phyloP scores from a whole-genome alignment of 2,797 vertebrate genomes.

The Botia almorhae region DNA sequence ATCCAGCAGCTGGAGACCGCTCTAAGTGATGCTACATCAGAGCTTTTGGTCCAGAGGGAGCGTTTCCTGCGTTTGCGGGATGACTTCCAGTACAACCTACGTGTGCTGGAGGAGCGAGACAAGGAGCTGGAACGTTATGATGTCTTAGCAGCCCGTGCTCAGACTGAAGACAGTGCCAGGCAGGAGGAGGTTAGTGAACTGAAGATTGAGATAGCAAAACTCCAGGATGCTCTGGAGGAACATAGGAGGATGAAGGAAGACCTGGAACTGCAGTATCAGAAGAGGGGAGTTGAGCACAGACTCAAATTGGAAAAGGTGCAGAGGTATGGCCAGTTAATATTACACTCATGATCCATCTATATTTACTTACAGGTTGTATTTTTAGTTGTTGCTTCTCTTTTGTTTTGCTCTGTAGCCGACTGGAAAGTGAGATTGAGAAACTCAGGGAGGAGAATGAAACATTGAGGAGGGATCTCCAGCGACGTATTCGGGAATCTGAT shows the following conservation, averaged over 20 bases:
- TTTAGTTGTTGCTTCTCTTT: background rate
- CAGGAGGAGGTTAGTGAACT: constrained; percentile 78
- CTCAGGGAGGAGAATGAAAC: constrained; percentile 73
- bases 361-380: background rate
- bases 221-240: constrained; percentile 68
- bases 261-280: constrained; percentile 65
- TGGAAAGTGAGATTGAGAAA: constrained; percentile 67
- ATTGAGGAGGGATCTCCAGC: constrained; percentile 73
- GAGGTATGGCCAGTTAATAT: constrained; percentile 66
- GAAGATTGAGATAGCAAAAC: constrained; percentile 71
- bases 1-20: constrained; percentile 72
- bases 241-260: constrained; percentile 66
- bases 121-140: constrained; percentile 81
- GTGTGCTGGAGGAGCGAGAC: constrained; percentile 81
- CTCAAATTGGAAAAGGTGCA: constrained; percentile 71
- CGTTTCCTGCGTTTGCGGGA: constrained; percentile 74
- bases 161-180: constrained; percentile 69
- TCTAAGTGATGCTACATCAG: constrained; percentile 67
- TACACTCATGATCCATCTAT: background rate
- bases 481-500: constrained; percentile 73
- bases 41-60: constrained; percentile 68
- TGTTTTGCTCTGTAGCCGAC: constrained; percentile 65
- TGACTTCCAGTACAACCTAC: constrained; percentile 84
- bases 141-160: constrained; percentile 63
- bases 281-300: constrained; percentile 67